Evolutionary conservation across 2,113 vertebrate genomes (phyloP).

Genomic region (Mormyrus lacerda): DNA sequence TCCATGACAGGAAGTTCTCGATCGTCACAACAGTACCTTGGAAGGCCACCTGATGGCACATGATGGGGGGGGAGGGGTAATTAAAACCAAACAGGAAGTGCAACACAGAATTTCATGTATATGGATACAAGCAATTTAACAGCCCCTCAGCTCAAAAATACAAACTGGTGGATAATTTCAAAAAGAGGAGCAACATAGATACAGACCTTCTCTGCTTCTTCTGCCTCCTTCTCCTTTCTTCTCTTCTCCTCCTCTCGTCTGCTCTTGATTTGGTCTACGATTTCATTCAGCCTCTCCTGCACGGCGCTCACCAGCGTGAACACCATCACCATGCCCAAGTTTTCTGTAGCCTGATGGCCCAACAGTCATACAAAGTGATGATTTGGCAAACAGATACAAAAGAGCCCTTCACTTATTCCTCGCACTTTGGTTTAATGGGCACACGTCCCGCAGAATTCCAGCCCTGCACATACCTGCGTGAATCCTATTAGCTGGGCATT

Average conservation of each 20-base stretch:
- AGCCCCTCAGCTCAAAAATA: background rate
- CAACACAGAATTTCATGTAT: background rate
- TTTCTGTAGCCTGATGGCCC: constrained; percentile 77
- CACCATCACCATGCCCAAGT: constrained; percentile 98
- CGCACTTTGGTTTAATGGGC: background rate
- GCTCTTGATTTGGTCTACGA: constrained; percentile 86
- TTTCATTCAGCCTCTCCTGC: constrained; percentile 93
- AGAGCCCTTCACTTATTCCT: background rate
- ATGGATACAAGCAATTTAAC: background rate
- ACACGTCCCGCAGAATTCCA: background rate
- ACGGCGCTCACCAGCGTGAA: constrained; percentile 92
- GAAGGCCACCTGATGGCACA: constrained; percentile 66
- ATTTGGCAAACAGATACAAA: background rate
- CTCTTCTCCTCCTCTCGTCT: constrained; percentile 82
- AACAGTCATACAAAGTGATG: background rate
- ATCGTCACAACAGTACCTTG: constrained; percentile 95
- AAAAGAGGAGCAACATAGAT: background rate
- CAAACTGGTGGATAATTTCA: background rate
- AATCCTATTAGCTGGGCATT: background rate
- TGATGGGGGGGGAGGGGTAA: background rate
- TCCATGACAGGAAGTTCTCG: constrained; percentile 93
- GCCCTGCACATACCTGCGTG: background rate
- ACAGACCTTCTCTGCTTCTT: constrained; percentile 91
- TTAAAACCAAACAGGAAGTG: background rate
- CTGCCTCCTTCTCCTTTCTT: constrained; percentile 79